phyloP scores from a whole-genome alignment of 2,888 invertebrate species.

The Apoderus coryli region DNA sequence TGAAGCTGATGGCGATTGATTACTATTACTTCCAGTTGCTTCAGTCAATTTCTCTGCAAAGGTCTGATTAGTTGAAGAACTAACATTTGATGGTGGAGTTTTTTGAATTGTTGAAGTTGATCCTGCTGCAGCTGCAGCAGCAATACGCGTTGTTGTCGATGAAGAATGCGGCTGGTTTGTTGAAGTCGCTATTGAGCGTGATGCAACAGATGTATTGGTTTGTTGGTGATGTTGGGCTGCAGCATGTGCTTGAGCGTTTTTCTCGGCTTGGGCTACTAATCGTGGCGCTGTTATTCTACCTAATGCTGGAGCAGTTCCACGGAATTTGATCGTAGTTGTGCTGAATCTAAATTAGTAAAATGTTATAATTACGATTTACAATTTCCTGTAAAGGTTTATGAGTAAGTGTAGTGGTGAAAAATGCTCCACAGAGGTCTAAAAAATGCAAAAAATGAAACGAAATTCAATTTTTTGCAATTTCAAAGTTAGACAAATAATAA shows the following conservation, averaged over 20 bases:
- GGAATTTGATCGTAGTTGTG: constrained; percentile 26
- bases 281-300: constrained; percentile 35
- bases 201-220: no score
- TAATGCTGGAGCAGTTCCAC: constrained; percentile 20
- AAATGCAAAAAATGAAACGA: no score
- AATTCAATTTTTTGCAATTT: no score
- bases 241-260: constrained; percentile 30
- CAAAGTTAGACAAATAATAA: no score
- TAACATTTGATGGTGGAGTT: constrained; percentile 19
- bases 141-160: constrained; percentile 16
- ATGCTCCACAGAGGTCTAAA: no score
- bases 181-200: not conserved
- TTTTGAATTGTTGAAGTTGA: constrained; percentile 13
- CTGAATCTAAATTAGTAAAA: no score
- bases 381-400: no score
- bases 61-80: constrained; percentile 46
- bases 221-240: no score
- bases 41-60: constrained; percentile 62
- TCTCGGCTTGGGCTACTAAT: constrained; percentile 41
- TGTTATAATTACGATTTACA: no score
- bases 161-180: no score
- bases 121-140: constrained; percentile 9
- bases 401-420: no score
- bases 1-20: constrained; percentile 13
- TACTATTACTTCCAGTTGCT: no score